Base-by-base conservation (phyloP, 2,888 invertebrate species). In the Junonia oenone region DNA sequence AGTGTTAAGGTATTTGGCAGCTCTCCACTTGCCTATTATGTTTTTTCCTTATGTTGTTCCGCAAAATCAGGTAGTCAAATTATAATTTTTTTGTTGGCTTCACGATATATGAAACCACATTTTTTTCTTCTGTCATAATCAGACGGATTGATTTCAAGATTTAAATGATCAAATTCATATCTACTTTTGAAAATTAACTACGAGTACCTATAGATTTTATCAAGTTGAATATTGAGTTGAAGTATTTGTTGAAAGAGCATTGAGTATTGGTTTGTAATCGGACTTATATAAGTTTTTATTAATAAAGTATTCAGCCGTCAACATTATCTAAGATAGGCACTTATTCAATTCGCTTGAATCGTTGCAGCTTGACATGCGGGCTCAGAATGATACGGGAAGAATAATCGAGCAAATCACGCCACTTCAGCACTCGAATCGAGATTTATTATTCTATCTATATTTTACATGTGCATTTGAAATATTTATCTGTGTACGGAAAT, bases 271-370 rank as follows among this genome's bases (percentile, higher is more conserved):
- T 27, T 14, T 14, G 27, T 45, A 6, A 45, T 27, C 26, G 6
- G 46, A 31, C 8, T 31, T 15, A 46, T 17, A 46, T 15, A 9
- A 22, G 17, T 29, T 40, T 27, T 22, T 31, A 31, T 47, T 46
- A 47, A 43, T 13, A 43, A 2, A 26, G 33, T 47, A 57, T 54
- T 54, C 27, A 45, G 6, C 15, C 19, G 55, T 43, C 37, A 43
- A 53, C 46, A 48, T 57, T 55, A 62, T 54, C 47, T 43, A 40
- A 22, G 61, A 60, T 54, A 49, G 52, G 61, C 64, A 62, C 60
- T 66, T 67, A 68, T 68, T 64, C 67, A 68, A 69, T 69, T 67
- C 65, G 60, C 61, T 58, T 66, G 63, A 67, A 65, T 63, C 59
- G 55, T 56, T 53, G 31, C 60, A 51, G 55, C 62, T 51, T 61